Evolutionary conservation across 2,113 vertebrate genomes (phyloP).

Genomic region (Corythaeola cristata): DNA sequence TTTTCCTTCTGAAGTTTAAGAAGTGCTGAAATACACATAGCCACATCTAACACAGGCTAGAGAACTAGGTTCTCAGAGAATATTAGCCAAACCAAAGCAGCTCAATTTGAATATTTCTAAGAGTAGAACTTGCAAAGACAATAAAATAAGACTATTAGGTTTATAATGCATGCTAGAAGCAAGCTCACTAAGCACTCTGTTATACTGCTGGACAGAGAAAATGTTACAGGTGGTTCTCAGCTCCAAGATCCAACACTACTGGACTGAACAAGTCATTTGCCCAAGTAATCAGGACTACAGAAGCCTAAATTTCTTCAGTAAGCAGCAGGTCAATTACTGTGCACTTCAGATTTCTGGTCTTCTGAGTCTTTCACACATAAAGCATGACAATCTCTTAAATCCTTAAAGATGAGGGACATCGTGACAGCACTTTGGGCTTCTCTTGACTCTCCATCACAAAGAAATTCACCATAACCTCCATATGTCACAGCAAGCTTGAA

Average conservation of each 20-base stretch:
- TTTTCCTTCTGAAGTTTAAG: background rate
- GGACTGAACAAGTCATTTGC: background rate
- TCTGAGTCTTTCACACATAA: background rate
- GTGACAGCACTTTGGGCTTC: background rate
- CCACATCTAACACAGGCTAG: background rate
- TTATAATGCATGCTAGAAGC: background rate
- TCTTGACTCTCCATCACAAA: background rate
- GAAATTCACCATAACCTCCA: background rate
- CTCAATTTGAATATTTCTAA: background rate
- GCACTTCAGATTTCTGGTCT: background rate
- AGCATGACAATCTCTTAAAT: background rate
- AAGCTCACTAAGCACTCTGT: background rate
- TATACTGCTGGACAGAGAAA: background rate
- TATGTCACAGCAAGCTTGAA: background rate
- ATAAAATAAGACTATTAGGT: background rate
- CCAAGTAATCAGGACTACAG: background rate
- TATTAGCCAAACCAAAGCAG: background rate
- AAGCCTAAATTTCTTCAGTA: background rate
- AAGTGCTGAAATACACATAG: background rate
- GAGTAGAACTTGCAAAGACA: background rate
- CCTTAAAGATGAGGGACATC: background rate
- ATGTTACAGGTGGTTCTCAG: background rate
- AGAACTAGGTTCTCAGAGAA: background rate
- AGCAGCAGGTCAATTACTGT: background rate
- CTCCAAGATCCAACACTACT: background rate